Base-by-base conservation (phyloP, 2,888 invertebrate species). In the Bhutanitis thaidina region DNA sequence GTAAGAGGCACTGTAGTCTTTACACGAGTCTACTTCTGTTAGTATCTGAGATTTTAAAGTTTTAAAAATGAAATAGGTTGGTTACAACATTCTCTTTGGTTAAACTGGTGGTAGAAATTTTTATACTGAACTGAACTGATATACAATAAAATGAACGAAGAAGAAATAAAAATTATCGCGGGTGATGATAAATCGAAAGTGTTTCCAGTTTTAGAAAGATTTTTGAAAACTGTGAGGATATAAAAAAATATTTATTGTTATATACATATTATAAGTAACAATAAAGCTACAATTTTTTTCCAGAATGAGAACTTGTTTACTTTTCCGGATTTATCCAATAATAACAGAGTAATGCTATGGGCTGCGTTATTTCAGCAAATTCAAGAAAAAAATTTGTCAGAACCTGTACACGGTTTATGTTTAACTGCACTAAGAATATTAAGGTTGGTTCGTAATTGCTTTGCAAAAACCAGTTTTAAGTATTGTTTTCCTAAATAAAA, bases 341-440 rank as follows among this genome's bases (percentile, higher is more conserved):
- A 87, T 49, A 88, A 85, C 55, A 82, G 93, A 60, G 77, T 79
- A 46, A 74, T 91, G 37, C 62, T 94, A 41, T 94, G 94, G 94
- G 82, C 88, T 15, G 83, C 84, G 27, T 68, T 94, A 48, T 93
- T 93, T 67, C 79, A 89, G 58, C 86, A 90, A 60, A 78, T 94
- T n/a, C 85, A 89, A 53, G 84, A 90, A 55, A 73, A 85, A 41
- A n/a, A n/a, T n/a, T 69, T 82, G 27, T 75, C 87, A 52, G 73
- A 78, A 49, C 54, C 81, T 10, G 71, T 91, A 53, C 90, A 92
- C 66, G 74, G 81, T 36, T 69, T 90, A 47, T 93, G 92, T 62
- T 86, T 95, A 58, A 81, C 91, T 49, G 83, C 91, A 36, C 81
- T 95, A 43, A 83, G 94, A 59, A 91, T 95, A 53, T 77, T 95